Conservation (phyloP, 2,797 vertebrate genomes). For the Lerista edwardsae region DNA sequence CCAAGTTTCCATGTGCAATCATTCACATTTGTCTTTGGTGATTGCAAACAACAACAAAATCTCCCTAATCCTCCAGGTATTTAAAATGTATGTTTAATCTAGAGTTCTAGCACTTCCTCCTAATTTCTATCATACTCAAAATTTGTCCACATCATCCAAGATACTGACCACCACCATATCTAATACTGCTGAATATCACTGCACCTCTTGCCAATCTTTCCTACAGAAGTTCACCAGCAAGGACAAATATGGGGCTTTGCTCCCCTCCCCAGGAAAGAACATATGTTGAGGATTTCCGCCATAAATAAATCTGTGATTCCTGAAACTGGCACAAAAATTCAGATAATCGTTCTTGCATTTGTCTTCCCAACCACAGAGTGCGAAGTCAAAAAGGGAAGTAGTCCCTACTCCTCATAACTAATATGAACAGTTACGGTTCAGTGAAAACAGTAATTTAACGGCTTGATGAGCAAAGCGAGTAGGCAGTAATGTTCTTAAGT, state of each 20-base stretch:
- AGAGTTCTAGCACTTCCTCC: not conserved
- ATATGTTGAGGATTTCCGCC: slow-evolving; percentile 58
- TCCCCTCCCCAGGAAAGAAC: slow-evolving; percentile 46
- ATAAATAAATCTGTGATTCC: slow-evolving; percentile 49
- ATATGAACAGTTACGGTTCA: slow-evolving; percentile 28
- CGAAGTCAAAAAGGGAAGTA: not conserved
- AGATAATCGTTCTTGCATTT: slow-evolving; percentile 24
- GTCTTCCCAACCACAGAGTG: not conserved
- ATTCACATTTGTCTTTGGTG: too few species aligned
- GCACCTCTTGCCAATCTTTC: too few species aligned
- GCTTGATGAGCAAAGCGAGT: slow-evolving; percentile 25
- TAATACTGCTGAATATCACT: not conserved
- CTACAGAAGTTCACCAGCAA: slow-evolving; percentile 47
- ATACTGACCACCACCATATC: not conserved
- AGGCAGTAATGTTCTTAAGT: slow-evolving; percentile 15
- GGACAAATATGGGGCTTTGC: slow-evolving; percentile 53
- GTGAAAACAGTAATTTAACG: slow-evolving; percentile 29
- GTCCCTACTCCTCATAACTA: not conserved
- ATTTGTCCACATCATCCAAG: not conserved
- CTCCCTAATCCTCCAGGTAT: not conserved
- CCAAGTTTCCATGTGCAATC: not conserved
- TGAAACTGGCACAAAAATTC: slow-evolving; percentile 51
- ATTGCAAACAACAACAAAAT: not conserved
- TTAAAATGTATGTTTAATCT: not conserved
- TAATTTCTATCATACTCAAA: not conserved